These are phyloP conservation scores for Heliconius sara DNA, from an alignment of 2,888 invertebrate species.

Conservation along the genomic window DNA sequence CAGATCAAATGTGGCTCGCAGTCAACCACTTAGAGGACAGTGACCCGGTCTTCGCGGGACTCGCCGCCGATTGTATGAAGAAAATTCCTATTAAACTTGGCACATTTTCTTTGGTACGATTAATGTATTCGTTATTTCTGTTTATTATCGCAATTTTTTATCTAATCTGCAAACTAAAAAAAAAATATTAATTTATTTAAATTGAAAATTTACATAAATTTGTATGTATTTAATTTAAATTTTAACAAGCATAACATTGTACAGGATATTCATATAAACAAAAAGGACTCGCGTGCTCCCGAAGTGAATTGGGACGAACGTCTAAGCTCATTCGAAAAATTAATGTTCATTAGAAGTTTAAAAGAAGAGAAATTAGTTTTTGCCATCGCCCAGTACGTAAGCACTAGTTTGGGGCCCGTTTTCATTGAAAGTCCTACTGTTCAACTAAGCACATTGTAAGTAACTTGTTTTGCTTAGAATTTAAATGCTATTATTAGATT, in stretches of 20 bases:
- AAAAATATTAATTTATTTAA: not conserved
- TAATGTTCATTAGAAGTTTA: constrained; percentile 90
- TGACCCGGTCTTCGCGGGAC: constrained; percentile 81
- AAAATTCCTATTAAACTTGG: constrained; percentile 85
- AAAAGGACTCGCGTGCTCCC: constrained; percentile 59
- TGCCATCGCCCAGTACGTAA: constrained; percentile 91
- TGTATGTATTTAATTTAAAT: not conserved
- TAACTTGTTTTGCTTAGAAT: constrained; percentile 45
- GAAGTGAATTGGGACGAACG: constrained; percentile 85
- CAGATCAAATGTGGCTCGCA: constrained; percentile 88
- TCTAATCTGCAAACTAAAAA: not conserved
- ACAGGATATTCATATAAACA: constrained; percentile 85
- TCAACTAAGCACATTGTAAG: constrained; percentile 86
- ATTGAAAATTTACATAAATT: not conserved
- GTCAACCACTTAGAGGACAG: constrained; percentile 85
- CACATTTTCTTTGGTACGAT: constrained; percentile 83
- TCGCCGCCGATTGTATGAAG: constrained; percentile 81
- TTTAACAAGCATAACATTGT: constrained; percentile 20
- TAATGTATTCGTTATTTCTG: not conserved
- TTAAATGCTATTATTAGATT: not conserved
- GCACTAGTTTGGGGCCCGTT: constrained; percentile 88
- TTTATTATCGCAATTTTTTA: not conserved
- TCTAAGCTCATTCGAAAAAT: constrained; percentile 89
- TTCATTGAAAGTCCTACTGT: constrained; percentile 93
- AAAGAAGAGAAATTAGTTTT: constrained; percentile 92